Base-by-base conservation (phyloP, 2,797 vertebrate species). In the Platyrinchus mystaceus region DNA sequence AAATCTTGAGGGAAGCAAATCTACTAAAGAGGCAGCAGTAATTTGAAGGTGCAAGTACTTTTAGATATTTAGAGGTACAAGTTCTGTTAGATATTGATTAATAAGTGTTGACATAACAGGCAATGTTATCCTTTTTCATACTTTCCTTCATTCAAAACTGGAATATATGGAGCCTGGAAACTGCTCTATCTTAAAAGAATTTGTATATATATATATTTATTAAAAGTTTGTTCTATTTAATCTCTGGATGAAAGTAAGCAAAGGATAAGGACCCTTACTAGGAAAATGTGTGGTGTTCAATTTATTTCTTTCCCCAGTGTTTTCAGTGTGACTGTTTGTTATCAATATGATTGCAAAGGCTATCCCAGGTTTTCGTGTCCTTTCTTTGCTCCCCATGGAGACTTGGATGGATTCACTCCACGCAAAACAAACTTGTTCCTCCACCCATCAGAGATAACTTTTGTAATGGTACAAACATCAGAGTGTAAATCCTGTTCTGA, bases 371-470 rank as follows among this genome's bases (percentile, higher is more conserved):
- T 93, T 94, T 82, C 5, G 4, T 76, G 83, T 90, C 74, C 63
- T 91, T 89, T 94, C 78, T 77, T 73, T 89, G 66, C 37, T 73
- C 43, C 49, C 89, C 44, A 16, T 52, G 75, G 60, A 87, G 90
- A 94, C 64, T 92, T 92, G 58, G 60, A 91, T 82, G 76, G 76
- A 92, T 73, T 82, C 56, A 56, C 49, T 91, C 69, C 74, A 94
- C 47, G 34, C 27, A 88, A 96, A 96, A 91, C 67, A 94, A 89
- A 84, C 80, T 83, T 84, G 12, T 83, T 79, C 46, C 67, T 94
- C 88, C 85, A 94, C 83, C 92, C 85, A 66, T 43, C 13, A 82
- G 66, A 93, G 92, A 96, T 93, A 95, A 93, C 64, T 96, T 92
- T 67, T 68, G 32, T 82, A 74, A 37, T 74, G 89, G 60, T 83